Evolutionary conservation across 2,888 invertebrate species (phyloP).

Genomic region (Conomelus anceps): DNA sequence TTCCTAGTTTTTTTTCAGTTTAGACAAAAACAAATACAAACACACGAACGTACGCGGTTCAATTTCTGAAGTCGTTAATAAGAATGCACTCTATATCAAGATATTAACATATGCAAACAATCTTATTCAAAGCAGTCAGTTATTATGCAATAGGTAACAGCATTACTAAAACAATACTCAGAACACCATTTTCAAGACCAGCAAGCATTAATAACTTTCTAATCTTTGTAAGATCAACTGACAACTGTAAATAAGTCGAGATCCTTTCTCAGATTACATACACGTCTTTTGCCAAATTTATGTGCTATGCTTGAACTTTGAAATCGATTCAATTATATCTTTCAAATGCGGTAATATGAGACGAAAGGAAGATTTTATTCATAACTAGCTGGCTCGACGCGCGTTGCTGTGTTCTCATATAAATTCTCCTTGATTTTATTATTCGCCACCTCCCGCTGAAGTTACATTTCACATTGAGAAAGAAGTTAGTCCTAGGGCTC

Average conservation of each 20-base stretch:
- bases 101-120: not conserved
- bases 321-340: not conserved
- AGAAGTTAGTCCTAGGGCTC: too few species aligned
- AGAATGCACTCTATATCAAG: not conserved
- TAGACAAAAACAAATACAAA: not conserved
- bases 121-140: not conserved
- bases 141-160: not conserved
- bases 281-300: not conserved
- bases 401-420: too few species aligned
- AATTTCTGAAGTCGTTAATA: not conserved
- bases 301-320: not conserved
- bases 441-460: too few species aligned
- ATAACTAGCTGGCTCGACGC: too few species aligned
- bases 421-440: too few species aligned
- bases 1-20: not conserved
- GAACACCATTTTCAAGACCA: not conserved
- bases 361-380: not conserved
- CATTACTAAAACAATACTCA: not conserved
- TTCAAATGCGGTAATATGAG: not conserved
- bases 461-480: too few species aligned
- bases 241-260: not conserved
- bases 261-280: not conserved
- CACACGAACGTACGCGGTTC: not conserved
- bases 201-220: not conserved
- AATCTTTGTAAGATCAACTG: not conserved